These are phyloP conservation scores for Ambastaia sidthimunki DNA, from an alignment of 2,797 vertebrate species.

Conservation along the genomic window DNA sequence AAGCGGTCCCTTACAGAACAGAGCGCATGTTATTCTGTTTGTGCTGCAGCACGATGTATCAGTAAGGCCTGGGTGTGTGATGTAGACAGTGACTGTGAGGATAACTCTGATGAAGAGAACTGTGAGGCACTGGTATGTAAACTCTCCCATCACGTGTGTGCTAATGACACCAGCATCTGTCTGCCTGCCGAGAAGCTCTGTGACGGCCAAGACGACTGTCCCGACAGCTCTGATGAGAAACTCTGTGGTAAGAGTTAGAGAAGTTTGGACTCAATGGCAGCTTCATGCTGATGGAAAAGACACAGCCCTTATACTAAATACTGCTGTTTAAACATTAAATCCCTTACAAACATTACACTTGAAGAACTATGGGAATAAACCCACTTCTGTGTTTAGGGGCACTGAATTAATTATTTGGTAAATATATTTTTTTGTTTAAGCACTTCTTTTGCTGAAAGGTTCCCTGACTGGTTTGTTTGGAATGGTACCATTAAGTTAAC, in stretches of 20 bases:
- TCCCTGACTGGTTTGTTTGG: too few species aligned
- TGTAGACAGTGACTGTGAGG: constrained; percentile 94
- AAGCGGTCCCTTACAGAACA: too few species aligned
- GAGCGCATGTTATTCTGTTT: background rate
- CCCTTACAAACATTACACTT: too few species aligned
- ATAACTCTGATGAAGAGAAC: constrained; percentile 96
- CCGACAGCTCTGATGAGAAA: constrained; percentile 92
- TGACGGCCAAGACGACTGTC: constrained; percentile 88
- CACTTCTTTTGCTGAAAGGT: too few species aligned
- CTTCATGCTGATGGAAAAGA: too few species aligned
- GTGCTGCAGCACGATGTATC: constrained; percentile 86
- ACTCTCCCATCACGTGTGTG: constrained; percentile 92
- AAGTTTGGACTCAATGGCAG: constrained; percentile 11
- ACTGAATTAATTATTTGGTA: too few species aligned
- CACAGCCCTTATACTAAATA: too few species aligned
- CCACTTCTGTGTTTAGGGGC: too few species aligned
- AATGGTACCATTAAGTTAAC: too few species aligned
- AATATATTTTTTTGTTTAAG: too few species aligned
- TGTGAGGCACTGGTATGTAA: constrained; percentile 94
- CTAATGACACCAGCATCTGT: constrained; percentile 91
- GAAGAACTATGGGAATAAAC: too few species aligned
- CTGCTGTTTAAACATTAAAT: too few species aligned
- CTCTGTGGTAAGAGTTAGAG: constrained; percentile 84
- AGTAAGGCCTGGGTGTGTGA: constrained; percentile 98
- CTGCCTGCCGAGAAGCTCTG: constrained; percentile 93